These are phyloP conservation scores for Morelia viridis DNA, from an alignment of 2,797 vertebrate genomes.

Conservation along the genomic window DNA sequence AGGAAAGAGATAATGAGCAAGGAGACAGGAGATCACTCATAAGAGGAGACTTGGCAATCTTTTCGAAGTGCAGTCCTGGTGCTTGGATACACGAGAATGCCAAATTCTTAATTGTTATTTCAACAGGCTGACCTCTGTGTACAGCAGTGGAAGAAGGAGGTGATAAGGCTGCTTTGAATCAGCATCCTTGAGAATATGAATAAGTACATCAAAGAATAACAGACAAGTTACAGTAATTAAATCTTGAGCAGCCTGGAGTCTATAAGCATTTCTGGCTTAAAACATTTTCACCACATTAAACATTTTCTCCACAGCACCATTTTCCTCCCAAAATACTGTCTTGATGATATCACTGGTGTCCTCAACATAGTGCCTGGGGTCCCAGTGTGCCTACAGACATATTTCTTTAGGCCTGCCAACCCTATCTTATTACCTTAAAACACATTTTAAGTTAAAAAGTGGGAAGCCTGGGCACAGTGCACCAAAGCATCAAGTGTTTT, in stretches of 20 bases:
- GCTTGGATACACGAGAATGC: background rate
- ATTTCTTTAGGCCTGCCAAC: background rate
- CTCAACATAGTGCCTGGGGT: background rate
- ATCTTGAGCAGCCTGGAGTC: background rate
- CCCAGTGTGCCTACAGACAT: background rate
- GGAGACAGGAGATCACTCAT: background rate
- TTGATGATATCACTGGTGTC: background rate
- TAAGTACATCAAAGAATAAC: background rate
- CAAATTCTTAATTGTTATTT: background rate
- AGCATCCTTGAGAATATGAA: background rate
- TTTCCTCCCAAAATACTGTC: background rate
- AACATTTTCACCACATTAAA: background rate
- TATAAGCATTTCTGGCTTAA: background rate
- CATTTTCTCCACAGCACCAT: background rate
- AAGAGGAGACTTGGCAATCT: background rate
- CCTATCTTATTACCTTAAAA: background rate
- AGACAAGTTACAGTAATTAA: background rate
- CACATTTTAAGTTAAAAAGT: background rate
- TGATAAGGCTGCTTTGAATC: background rate
- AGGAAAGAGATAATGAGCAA: background rate
- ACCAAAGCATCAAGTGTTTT: background rate
- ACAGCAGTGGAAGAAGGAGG: background rate
- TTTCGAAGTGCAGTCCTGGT: background rate
- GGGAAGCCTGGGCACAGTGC: background rate
- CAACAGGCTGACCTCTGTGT: background rate